phyloP scores from a whole-genome alignment of 2,113 vertebrate species.

The Apteryx owenii region DNA sequence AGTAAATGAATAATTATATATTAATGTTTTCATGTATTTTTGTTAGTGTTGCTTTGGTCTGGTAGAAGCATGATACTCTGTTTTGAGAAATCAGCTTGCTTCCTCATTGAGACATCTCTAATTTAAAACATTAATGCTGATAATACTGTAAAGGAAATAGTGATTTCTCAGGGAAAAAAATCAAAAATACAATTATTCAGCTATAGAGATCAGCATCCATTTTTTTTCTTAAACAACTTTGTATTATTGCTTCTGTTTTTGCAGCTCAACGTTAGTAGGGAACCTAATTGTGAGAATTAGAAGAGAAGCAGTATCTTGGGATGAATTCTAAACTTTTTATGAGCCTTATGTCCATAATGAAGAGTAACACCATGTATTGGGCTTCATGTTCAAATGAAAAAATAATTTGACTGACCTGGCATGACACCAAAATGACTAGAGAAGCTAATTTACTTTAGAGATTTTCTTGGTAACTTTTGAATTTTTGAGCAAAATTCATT shows the following conservation, averaged over 20 bases:
- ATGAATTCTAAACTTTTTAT: neutral
- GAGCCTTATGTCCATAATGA: neutral
- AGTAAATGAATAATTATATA: neutral
- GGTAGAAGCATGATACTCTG: neutral
- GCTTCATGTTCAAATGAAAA: fast-evolving
- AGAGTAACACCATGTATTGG: fast-evolving
- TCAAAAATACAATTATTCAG: neutral
- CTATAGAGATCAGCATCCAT: neutral
- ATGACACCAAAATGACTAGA: too few species aligned
- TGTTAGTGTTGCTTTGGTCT: neutral
- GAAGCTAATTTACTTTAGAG: neutral
- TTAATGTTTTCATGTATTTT: neutral
- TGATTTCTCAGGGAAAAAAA: neutral
- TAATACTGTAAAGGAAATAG: neutral
- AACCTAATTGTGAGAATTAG: neutral
- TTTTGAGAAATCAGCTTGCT: neutral
- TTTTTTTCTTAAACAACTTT: neutral
- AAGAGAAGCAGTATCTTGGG: neutral
- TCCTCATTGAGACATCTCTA: neutral
- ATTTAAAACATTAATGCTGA: neutral
- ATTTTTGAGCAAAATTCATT: fast-evolving
- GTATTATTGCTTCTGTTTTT: neutral
- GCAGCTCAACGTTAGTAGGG: fast-evolving
- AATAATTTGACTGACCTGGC: fast-evolving
- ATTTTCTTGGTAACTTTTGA: neutral